phyloP scores from a whole-genome alignment of 2,888 invertebrate species.

The Brachyopa scutellaris region DNA sequence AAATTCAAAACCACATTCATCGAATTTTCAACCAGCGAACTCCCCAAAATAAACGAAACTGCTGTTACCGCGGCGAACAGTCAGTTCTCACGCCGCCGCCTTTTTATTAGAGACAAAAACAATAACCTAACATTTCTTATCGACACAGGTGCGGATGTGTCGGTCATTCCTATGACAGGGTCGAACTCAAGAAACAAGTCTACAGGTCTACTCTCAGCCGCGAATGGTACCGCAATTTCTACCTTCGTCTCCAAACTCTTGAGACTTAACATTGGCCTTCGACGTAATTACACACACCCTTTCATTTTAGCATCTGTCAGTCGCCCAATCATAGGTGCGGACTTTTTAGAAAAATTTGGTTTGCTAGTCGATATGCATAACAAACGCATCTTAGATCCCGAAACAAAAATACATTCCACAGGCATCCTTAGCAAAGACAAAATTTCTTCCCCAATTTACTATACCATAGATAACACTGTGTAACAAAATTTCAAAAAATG shows the following conservation, averaged over 20 bases:
- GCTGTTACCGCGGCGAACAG: neutral
- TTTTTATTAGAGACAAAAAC: neutral
- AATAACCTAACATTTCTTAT: slow-evolving; percentile 1
- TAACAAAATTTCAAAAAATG: too few species aligned
- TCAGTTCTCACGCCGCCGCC: slow-evolving; percentile 4
- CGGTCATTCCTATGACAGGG: neutral
- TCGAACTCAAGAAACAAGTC: neutral
- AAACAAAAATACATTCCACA: neutral
- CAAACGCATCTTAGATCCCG: neutral
- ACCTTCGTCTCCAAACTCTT: slow-evolving; percentile 6
- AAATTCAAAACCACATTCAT: neutral
- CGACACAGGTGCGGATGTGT: neutral
- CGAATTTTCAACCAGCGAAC: neutral
- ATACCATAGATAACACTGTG: neutral
- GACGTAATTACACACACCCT: neutral
- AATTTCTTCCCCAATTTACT: neutral
- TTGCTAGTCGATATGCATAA: slow-evolving; percentile 7
- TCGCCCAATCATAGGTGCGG: slow-evolving; percentile 1
- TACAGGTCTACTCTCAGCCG: slow-evolving; percentile 2
- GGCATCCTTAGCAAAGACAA: neutral
- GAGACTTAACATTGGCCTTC: slow-evolving; percentile 6
- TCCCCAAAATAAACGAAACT: slow-evolving; percentile 3
- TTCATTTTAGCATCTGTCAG: neutral
- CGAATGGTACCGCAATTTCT: slow-evolving; percentile 8
- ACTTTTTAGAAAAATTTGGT: neutral